phyloP scores from a whole-genome alignment of 2,888 invertebrate species.

The Spicauda simplicius region DNA sequence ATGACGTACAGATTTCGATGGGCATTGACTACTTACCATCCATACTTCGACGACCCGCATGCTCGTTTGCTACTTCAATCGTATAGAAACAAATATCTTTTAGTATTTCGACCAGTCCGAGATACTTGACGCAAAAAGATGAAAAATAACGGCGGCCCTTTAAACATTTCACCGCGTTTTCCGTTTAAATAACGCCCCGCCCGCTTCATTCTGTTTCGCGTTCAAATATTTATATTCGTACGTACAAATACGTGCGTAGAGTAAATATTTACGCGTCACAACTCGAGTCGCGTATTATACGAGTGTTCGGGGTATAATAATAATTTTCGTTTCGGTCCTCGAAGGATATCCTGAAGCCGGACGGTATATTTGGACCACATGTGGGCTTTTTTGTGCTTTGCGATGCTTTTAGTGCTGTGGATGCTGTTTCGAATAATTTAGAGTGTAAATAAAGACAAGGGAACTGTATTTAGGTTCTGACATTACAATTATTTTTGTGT shows the following conservation, averaged over 20 bases:
- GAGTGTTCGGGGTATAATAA: conserved; percentile 47
- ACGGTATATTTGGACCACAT: conserved; percentile 9
- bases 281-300: conserved; percentile 46
- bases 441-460: too few species aligned
- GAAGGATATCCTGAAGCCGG: conserved; percentile 4
- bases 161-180: conserved; percentile 6
- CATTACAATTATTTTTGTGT: too few species aligned
- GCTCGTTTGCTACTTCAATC: too few species aligned
- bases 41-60: too few species aligned
- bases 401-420: background rate
- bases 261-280: conserved; percentile 54
- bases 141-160: background rate
- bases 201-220: conserved; percentile 16
- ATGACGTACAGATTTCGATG: too few species aligned
- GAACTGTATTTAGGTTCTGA: too few species aligned
- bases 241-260: conserved; percentile 10
- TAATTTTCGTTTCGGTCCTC: conserved; percentile 47
- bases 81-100: too few species aligned
- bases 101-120: too few species aligned
- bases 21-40: too few species aligned
- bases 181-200: background rate
- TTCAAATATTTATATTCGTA: conserved; percentile 23
- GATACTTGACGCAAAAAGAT: background rate
- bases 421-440: too few species aligned
- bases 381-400: background rate